Base-by-base conservation (phyloP, 1,140 invertebrate species). In the Acromyrmex charruanus region DNA sequence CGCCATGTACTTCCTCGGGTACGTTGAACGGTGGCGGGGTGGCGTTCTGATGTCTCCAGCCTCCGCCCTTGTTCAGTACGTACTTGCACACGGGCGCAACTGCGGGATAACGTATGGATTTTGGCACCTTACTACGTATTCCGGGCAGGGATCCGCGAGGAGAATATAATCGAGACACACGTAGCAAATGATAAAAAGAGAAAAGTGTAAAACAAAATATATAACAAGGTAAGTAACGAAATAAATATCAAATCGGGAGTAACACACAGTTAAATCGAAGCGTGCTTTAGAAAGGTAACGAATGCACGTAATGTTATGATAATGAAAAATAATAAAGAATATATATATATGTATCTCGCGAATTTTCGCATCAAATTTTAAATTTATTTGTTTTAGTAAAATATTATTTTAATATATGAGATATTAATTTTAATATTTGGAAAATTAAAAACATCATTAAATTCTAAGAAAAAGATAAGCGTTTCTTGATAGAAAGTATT, bases 71-170 rank as follows among this genome's bases (percentile, higher is more conserved):
- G 66, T 89, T 91, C 51, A 89, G 72, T 39, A 94, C 95, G 86
- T 94, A 94, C 91, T 95, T 96, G 92, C 96, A 97, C 35, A 96
- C 94, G 72, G 96, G 96, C n/a, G 96, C 96, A 91, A 95, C 96
- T 97, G 94, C 0, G 91, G 90, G 21, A 86, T 75, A 75, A 84
- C 80, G 69, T 75, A 74, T 75, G 44, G 69, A 84, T 84, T 79
- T 79, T 49, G 55, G 55, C 55, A 31, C 28, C 59, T 84, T 35
- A 61, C 55, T 74, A 74, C 18, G 68, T 82, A 61, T 74, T 59
- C 69, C 44, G 9, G 18, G 4, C 55, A 61, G 55, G n/a, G 31
- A 21, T 6, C 14, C 80, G 10, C 18, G 55, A 51, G 55, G 35
- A 49, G 14, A 58, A 84, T 75, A 55, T 58, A 9, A 84, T 84